Evolutionary conservation across 2,113 vertebrate species (phyloP).

Genomic region (Brachyhypopomus occidentalis): DNA sequence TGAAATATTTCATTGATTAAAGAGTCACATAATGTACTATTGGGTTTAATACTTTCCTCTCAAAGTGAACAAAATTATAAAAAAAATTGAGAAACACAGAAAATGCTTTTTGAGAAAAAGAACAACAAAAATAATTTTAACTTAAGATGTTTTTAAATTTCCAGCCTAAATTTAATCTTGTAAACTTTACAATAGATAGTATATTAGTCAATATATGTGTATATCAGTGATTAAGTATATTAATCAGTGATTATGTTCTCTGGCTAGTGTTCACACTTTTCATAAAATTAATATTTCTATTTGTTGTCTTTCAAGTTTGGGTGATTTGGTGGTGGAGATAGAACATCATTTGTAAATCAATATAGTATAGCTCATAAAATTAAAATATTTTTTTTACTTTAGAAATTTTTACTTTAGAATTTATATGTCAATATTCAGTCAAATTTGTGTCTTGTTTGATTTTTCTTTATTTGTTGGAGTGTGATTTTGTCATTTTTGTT

Average conservation of each 20-base stretch:
- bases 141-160: no score
- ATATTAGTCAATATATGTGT: slow-evolving; percentile 28
- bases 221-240: no score
- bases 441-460: not conserved
- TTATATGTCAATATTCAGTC: not conserved
- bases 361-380: slow-evolving; percentile 17
- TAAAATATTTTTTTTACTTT: not conserved
- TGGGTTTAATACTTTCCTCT: no score
- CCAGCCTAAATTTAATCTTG: not conserved
- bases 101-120: no score
- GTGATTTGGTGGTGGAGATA: slow-evolving; percentile 39
- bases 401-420: slow-evolving; percentile 25
- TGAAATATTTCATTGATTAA: no score
- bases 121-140: no score
- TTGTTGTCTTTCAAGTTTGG: slow-evolving; percentile 11
- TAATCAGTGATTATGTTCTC: no score
- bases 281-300: not conserved
- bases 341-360: slow-evolving; percentile 23
- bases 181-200: slow-evolving; percentile 31
- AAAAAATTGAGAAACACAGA: no score
- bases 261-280: slow-evolving; percentile 25
- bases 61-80: no score
- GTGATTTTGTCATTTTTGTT: slow-evolving; percentile 27
- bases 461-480: not conserved
- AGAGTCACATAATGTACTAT: no score